Percentiles rank a stretch among this genome's conserved stretches.
Conservation (phyloP, 2,888 invertebrate species). For the Callyntrura sp. region DNA sequence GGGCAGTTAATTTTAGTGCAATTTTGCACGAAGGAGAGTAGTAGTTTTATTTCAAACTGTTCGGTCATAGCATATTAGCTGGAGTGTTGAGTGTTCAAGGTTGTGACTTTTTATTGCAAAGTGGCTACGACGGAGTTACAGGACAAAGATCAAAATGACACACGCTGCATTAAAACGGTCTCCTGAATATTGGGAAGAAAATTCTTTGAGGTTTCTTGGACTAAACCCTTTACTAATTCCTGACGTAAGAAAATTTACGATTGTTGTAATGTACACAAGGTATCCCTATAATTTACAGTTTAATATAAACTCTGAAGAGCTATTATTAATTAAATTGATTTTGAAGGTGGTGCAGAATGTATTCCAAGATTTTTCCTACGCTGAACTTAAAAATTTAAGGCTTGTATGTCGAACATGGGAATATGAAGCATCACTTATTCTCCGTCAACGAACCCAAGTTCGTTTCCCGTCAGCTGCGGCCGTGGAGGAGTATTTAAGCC, state of each 20-base stretch:
- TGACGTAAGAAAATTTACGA: slow-evolving; percentile 66
- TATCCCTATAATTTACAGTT: too few relatives aligned
- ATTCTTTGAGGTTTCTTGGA: slow-evolving; percentile 49
- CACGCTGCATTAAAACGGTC: not conserved
- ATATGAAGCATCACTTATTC: slow-evolving; percentile 73
- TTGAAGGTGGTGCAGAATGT: slow-evolving; percentile 71
- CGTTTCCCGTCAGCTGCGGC: slow-evolving; percentile 55
- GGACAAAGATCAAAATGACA: not conserved
- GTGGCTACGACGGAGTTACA: too few relatives aligned
- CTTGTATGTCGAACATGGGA: slow-evolving; percentile 77
- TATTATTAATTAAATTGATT: too few relatives aligned
- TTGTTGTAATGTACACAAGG: too few relatives aligned
- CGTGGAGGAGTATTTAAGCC: slow-evolving; percentile 56
- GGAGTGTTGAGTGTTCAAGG: too few relatives aligned
- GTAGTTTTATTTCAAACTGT: too few relatives aligned
- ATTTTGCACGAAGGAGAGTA: too few relatives aligned
- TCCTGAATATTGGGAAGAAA: slow-evolving; percentile 52
- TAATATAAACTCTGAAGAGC: too few relatives aligned
- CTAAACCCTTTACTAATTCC: slow-evolving; percentile 77
- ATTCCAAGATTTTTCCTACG: slow-evolving; percentile 70
- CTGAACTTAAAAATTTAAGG: slow-evolving; percentile 73
- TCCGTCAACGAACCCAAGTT: slow-evolving; percentile 72
- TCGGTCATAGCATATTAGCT: too few relatives aligned
- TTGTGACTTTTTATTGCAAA: too few relatives aligned
- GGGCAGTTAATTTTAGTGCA: too few relatives aligned